A percentile compares a stretch with the other conserved stretches of the same genome.
phyloP scores from a whole-genome alignment of 2,888 invertebrate species.

The Hydroisotoma schaefferi region DNA sequence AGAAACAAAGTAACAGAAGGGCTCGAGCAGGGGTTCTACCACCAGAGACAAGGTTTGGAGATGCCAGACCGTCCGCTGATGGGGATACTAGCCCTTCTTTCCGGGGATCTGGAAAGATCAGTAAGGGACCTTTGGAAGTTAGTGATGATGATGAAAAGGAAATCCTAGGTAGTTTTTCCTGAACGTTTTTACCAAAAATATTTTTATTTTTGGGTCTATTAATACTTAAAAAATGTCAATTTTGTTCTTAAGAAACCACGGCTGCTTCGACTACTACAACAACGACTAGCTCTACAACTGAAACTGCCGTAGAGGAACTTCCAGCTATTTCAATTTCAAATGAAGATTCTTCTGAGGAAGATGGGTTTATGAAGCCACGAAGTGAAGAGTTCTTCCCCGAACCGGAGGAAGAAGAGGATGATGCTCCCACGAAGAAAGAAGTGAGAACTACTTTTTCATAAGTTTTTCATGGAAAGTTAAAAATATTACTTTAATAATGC shows the following conservation, averaged over 20 bases:
- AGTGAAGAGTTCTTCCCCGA: conserved; percentile 46
- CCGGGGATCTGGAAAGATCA: conserved; percentile 42
- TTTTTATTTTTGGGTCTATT: no score
- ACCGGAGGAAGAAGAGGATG: conserved; percentile 40
- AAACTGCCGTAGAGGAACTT: conserved; percentile 14
- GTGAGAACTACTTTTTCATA: background rate
- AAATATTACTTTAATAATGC: no score
- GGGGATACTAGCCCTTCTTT: conserved; percentile 19
- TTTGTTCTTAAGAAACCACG: background rate
- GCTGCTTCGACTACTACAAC: conserved; percentile 21
- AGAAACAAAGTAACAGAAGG: conserved; percentile 19
- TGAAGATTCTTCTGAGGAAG: conserved; percentile 42
- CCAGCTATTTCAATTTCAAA: conserved; percentile 23
- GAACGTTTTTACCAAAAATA: no score
- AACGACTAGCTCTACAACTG: conserved; percentile 17
- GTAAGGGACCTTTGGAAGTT: conserved; percentile 36
- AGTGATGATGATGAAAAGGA: conserved; percentile 40
- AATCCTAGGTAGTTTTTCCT: conserved; percentile 27
- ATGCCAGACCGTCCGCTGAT: conserved; percentile 28
- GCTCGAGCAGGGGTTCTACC: conserved; percentile 20
- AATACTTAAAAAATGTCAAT: background rate
- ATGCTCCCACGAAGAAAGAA: no score
- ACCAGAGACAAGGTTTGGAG: conserved; percentile 36
- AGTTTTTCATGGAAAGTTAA: no score
- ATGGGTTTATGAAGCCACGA: conserved; percentile 38